Evolutionary conservation across 2,797 vertebrate species (phyloP).

Genomic region (Coregonus ussuriensis): DNA sequence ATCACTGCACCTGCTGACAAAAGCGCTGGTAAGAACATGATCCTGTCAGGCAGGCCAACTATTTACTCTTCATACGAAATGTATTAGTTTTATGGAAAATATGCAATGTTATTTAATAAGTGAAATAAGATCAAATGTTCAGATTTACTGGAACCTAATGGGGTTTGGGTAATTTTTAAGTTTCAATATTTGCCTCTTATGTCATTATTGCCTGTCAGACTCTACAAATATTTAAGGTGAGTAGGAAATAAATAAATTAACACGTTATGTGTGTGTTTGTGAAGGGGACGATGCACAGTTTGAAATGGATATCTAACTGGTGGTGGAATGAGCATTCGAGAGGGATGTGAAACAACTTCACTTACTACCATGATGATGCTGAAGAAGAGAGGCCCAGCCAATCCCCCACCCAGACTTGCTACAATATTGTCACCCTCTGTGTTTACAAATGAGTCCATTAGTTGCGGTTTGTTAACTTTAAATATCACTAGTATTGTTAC

Average conservation of each 20-base stretch:
- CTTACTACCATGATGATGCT: slow-evolving; percentile 34
- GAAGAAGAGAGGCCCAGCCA: slow-evolving; percentile 35
- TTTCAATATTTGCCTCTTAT: background rate
- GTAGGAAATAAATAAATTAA: background rate
- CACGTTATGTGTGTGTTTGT: slow-evolving; percentile 20
- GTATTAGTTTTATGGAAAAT: background rate
- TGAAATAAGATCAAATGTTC: background rate
- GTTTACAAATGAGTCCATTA: background rate
- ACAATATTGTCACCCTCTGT: background rate
- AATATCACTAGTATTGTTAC: background rate
- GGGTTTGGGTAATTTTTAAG: background rate
- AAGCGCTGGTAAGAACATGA: slow-evolving; percentile 59
- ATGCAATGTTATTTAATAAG: background rate
- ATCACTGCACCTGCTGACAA: slow-evolving; percentile 50
- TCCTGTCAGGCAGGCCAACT: background rate
- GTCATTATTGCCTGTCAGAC: background rate
- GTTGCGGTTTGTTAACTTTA: background rate
- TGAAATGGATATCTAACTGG: slow-evolving; percentile 78
- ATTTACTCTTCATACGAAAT: background rate
- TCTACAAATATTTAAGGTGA: background rate
- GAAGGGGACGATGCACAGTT: slow-evolving; percentile 78
- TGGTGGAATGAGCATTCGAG: slow-evolving; percentile 9
- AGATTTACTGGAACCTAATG: background rate
- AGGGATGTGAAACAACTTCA: slow-evolving; percentile 20
- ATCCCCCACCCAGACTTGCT: background rate